These are phyloP conservation scores for Phalacrocorax brasilianus DNA, from an alignment of 2,113 vertebrate species.

Conservation along the genomic window DNA sequence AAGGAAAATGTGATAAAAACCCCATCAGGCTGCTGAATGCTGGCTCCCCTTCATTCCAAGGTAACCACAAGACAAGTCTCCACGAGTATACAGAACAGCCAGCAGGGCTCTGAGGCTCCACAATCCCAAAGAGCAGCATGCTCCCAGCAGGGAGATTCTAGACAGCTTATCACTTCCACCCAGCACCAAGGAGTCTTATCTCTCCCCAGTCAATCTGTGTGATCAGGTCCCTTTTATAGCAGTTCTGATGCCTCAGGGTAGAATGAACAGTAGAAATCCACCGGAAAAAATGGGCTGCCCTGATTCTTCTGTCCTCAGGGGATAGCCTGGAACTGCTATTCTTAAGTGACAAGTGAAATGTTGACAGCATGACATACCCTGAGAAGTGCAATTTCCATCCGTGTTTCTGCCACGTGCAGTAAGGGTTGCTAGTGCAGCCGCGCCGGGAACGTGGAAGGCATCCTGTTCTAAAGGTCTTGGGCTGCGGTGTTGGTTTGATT, in stretches of 20 bases:
- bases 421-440: background rate
- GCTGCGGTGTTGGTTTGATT: background rate
- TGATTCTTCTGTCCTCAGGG: background rate
- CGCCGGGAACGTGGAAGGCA: rapidly evolving
- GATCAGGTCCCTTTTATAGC: background rate
- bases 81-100: background rate
- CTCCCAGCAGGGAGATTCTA: background rate
- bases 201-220: background rate
- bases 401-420: background rate
- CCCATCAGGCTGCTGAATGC: background rate
- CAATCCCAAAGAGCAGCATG: background rate
- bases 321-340: background rate
- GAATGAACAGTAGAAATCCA: background rate
- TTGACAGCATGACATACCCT: background rate
- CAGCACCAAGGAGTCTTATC: background rate
- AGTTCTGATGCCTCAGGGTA: background rate
- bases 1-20: background rate
- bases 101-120: background rate
- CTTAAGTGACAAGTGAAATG: background rate
- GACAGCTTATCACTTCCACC: background rate
- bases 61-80: background rate
- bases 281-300: background rate
- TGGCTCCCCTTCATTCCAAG: background rate
- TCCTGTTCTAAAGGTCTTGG: background rate
- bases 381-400: background rate